Base-by-base conservation (phyloP, 2,888 invertebrate species). In the Lampropteryx suffumata region DNA sequence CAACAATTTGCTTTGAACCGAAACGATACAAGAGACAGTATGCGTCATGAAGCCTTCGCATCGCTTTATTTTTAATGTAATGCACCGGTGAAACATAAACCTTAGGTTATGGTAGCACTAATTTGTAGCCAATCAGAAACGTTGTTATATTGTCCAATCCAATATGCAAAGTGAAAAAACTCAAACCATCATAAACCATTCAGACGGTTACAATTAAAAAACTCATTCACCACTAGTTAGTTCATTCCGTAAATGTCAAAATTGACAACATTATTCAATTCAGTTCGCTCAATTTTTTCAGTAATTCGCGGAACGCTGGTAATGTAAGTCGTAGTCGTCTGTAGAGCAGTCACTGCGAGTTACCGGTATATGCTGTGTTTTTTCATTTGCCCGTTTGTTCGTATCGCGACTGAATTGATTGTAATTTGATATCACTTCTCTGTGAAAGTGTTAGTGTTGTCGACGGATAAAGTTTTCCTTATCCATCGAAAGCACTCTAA, bases 281-380 rank as follows among this genome's bases (percentile, higher is more conserved):
- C n/a, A 45, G 24, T 12, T 36, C 17, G 11, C 17, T 35, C n/a
- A n/a, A 39, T 39, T 8, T 33, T 33, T 44, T 74, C 73, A 86
- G 85, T 88, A 70, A 71, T 61, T 86, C 82, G 86, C 76, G 81
- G 59, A 71, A 60, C 65, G 75, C 82, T 82, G 86, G 84, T 71
- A 17, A 17, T 3, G 2, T 4, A 3, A 46, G 39, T 62, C 41
- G 80, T 83, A 80, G 87, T 86, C 78, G 86, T 76, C 77, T 80
- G 64, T 67, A 62, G 72, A 75, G 69, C 69, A 62, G 80, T 83
- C 80, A 84, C 84, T 89, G 79, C 82, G 62, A 57, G 50, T 63
- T 69, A 66, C 85, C 88, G 89, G 85, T 80, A 57, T 76, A 75
- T 80, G 69, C 64, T 76, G 82, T 82, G 79, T 73, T 57, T 17